Evolutionary conservation across 2,888 invertebrate species (phyloP).

Genomic region (Cephus sareptanus): DNA sequence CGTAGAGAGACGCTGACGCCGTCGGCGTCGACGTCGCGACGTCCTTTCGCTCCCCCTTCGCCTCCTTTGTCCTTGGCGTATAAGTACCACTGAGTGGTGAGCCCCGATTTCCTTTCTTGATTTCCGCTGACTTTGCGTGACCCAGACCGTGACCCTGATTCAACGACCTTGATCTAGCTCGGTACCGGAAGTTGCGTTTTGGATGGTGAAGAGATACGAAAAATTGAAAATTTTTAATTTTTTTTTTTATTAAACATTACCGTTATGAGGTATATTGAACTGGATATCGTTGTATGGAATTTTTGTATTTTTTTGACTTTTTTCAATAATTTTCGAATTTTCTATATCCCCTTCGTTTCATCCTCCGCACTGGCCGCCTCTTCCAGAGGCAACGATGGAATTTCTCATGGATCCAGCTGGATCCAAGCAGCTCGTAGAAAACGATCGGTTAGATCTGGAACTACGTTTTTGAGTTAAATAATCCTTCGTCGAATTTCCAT

Average conservation of each 20-base stretch:
- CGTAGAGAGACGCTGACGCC: neutral
- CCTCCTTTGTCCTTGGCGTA: neutral
- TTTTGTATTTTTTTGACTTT: neutral
- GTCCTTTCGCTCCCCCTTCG: neutral
- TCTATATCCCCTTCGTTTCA: neutral
- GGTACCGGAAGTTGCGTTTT: neutral
- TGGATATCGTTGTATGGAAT: neutral
- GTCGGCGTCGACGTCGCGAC: neutral
- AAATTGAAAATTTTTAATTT: neutral
- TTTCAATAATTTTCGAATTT: neutral
- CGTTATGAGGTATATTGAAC: neutral
- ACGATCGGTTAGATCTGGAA: neutral
- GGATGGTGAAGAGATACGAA: neutral
- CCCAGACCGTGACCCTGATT: neutral
- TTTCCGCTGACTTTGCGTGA: neutral
- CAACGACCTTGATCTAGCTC: neutral
- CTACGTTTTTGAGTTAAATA: neutral
- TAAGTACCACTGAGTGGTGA: neutral
- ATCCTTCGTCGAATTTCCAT: conserved; percentile 10
- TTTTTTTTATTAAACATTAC: neutral
- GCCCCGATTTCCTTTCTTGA: too few relatives aligned
- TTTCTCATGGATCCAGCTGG: neutral
- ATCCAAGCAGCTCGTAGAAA: neutral
- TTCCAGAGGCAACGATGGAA: neutral
- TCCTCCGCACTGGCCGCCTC: neutral